phyloP scores from a whole-genome alignment of 2,113 vertebrate species.

The Pogonocichla stellata region DNA sequence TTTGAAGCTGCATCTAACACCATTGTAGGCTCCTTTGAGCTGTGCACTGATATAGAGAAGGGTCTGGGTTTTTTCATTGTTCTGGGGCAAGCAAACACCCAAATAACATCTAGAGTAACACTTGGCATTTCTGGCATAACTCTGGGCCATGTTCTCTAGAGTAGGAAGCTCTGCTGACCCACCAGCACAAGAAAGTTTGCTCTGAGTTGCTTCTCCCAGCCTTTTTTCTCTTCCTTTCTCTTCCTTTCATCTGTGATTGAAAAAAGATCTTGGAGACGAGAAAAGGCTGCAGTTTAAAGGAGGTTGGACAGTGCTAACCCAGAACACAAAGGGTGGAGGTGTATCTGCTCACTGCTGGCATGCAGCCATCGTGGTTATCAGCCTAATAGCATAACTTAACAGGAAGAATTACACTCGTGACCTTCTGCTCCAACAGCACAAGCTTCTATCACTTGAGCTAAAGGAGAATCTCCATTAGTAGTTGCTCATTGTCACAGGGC shows the following conservation, averaged over 20 bases:
- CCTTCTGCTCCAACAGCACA: constrained; percentile 42
- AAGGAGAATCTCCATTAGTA: constrained; percentile 62
- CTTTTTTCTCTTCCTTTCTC: not conserved
- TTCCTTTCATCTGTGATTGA: not conserved
- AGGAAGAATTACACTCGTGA: constrained; percentile 46
- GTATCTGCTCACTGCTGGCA: constrained; percentile 36
- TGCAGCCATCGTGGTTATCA: constrained; percentile 55
- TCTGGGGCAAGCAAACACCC: not conserved
- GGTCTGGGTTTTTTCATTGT: not conserved
- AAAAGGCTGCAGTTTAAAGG: not conserved
- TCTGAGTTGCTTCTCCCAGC: not conserved
- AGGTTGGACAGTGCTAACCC: not conserved
- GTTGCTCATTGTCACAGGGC: constrained; percentile 43
- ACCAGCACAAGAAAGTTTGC: not conserved
- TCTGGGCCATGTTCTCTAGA: not conserved
- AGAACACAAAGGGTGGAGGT: constrained; percentile 46
- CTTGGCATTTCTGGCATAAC: not conserved
- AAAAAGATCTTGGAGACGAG: not conserved
- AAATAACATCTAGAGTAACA: not conserved
- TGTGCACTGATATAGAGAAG: not conserved
- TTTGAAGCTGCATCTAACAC: not conserved
- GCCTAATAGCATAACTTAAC: constrained; percentile 60
- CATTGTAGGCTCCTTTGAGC: not conserved
- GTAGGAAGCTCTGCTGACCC: not conserved
- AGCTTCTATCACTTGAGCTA: constrained; percentile 54